Evolutionary conservation across 1,140 invertebrate genomes (phyloP).

Genomic region (Akabosia matsudoensis): DNA sequence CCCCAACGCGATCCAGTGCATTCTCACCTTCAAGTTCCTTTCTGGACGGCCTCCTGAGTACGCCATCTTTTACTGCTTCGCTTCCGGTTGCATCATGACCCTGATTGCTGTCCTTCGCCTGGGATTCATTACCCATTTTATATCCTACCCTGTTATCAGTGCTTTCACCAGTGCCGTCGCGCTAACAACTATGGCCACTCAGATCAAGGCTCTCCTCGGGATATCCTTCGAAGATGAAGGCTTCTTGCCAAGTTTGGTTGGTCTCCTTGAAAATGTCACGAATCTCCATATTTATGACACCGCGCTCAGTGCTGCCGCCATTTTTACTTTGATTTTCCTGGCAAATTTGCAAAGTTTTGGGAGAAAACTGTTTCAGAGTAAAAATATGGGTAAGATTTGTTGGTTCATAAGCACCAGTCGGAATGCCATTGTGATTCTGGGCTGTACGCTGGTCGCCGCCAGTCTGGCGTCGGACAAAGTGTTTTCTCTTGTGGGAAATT

Average conservation of each 20-base stretch:
- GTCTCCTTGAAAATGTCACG: constrained; percentile 61
- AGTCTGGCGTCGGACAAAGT: background rate
- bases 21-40: constrained; percentile 72
- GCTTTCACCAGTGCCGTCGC: constrained; percentile 87
- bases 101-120: constrained; percentile 69
- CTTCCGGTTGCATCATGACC: constrained; percentile 72
- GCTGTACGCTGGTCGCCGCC: constrained; percentile 59
- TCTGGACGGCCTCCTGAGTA: constrained; percentile 63
- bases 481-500: constrained; percentile 53
- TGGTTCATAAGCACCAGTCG: constrained; percentile 72
- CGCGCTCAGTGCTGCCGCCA: no score
- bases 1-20: constrained; percentile 77
- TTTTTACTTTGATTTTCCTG: no score
- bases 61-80: constrained; percentile 73
- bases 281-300: constrained; percentile 64
- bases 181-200: constrained; percentile 61
- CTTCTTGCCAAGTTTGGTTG: constrained; percentile 69
- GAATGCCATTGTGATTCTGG: constrained; percentile 71
- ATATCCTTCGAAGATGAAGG: constrained; percentile 46
- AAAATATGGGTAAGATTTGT: constrained; percentile 50
- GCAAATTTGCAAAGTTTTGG: no score
- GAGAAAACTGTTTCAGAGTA: constrained; percentile 59
- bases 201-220: constrained; percentile 55
- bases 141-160: constrained; percentile 81
- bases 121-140: constrained; percentile 89